These are phyloP conservation scores for Samia ricini DNA, from an alignment of 1,140 invertebrate genomes.

Conservation along the genomic window DNA sequence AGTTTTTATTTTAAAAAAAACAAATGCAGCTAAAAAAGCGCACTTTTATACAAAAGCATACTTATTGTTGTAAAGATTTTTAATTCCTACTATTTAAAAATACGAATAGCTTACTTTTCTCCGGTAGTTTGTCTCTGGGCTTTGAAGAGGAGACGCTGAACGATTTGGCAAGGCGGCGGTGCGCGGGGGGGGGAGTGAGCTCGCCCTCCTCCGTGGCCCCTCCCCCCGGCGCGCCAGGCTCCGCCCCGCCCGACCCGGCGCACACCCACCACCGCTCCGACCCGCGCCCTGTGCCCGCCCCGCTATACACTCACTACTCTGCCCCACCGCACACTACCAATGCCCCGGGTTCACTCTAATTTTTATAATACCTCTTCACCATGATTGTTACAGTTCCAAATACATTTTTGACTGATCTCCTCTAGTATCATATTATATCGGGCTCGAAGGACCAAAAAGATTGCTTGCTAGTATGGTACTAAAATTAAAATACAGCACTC, in stretches of 20 bases:
- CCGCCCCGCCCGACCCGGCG: constrained; percentile 14
- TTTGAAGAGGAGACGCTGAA: constrained; percentile 86
- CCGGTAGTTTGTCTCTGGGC: constrained; percentile 48
- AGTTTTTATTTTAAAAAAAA: no score
- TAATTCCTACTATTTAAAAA: neutral
- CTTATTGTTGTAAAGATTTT: neutral
- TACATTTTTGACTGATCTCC: no score
- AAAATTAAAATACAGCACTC: no score
- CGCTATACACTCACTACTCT: neutral
- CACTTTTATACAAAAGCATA: no score
- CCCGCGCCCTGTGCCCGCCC: constrained; percentile 29
- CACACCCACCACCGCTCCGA: constrained; percentile 23
- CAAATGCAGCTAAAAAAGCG: no score
- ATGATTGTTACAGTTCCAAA: no score
- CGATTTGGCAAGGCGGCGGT: constrained; percentile 91
- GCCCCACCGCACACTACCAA: neutral
- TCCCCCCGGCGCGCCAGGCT: constrained; percentile 23
- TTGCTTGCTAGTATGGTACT: no score
- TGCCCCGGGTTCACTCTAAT: no score
- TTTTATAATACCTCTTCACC: no score
- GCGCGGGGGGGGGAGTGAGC: constrained; percentile 87
- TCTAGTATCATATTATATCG: no score
- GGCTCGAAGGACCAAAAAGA: no score
- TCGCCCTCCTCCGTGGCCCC: constrained; percentile 67
- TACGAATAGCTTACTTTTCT: constrained; percentile 57